These are phyloP conservation scores for Chiroxiphia lanceolata DNA, from an alignment of 2,797 vertebrate species.

Conservation along the genomic window DNA sequence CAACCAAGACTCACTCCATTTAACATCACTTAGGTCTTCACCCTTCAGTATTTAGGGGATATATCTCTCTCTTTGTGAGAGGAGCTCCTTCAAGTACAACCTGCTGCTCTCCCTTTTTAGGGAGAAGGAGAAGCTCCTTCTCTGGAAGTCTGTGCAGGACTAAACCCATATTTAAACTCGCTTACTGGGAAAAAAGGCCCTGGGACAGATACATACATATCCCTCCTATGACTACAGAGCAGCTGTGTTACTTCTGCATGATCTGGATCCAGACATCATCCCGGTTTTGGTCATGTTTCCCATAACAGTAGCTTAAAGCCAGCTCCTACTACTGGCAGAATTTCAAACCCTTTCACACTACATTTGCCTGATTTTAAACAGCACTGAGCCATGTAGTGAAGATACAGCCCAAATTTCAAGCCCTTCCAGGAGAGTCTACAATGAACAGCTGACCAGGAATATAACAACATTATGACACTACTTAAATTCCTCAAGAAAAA, in stretches of 20 bases:
- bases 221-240: neutral
- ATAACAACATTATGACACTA: neutral
- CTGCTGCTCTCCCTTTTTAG: neutral
- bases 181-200: rapidly evolving
- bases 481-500: neutral
- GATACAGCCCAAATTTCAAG: neutral
- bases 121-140: neutral
- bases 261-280: neutral
- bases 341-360: neutral
- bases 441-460: neutral
- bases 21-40: neutral
- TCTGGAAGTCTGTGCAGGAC: neutral
- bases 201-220: rapidly evolving
- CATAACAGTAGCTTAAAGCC: neutral
- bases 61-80: neutral
- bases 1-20: neutral
- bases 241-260: neutral
- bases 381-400: neutral
- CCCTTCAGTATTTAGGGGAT: neutral
- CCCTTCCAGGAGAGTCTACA: neutral
- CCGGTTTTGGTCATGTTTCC: neutral
- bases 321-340: neutral
- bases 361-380: neutral
- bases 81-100: neutral
- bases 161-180: neutral